These are phyloP conservation scores for Amphiura filiformis DNA, from an alignment of 35 echinoderm and acorn worm species.

Conservation along the genomic window DNA sequence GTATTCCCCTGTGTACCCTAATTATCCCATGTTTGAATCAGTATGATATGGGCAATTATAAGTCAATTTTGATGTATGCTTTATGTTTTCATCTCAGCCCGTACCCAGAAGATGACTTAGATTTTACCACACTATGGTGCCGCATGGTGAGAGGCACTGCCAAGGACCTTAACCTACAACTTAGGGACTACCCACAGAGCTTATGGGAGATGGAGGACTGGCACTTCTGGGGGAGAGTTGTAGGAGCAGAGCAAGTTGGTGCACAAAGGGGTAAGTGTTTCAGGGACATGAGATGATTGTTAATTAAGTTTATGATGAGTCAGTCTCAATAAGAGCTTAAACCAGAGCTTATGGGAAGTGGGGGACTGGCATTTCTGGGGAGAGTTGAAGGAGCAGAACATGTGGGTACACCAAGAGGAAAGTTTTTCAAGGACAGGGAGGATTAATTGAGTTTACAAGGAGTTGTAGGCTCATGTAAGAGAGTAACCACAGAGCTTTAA, in stretches of 20 bases:
- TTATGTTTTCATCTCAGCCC: conserved; percentile 30
- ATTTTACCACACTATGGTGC: conserved; percentile 87
- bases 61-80: too few species aligned
- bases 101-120: conserved; percentile 55
- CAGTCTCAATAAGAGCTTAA: too few species aligned
- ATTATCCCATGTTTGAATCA: too few species aligned
- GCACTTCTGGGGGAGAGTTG: conserved; percentile 88
- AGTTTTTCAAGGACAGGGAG: too few species aligned
- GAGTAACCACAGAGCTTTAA: neutral
- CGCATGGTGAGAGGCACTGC: conserved; percentile 66
- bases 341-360: conserved; percentile 59
- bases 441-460: too few species aligned
- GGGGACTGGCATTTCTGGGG: conserved; percentile 94
- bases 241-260: conserved; percentile 83
- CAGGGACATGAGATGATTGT: too few species aligned
- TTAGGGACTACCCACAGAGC: neutral
- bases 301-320: too few species aligned
- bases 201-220: neutral
- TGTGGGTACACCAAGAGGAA: conserved; percentile 76
- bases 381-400: conserved; percentile 83
- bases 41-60: too few species aligned
- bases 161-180: conserved; percentile 25
- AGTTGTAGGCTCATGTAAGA: too few species aligned
- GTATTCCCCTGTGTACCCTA: too few species aligned
- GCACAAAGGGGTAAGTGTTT: conserved; percentile 81